A percentile compares a stretch with the other conserved stretches of the same genome.
phyloP scores from a whole-genome alignment of 2,888 invertebrate species.

The Pterostichus niger region DNA sequence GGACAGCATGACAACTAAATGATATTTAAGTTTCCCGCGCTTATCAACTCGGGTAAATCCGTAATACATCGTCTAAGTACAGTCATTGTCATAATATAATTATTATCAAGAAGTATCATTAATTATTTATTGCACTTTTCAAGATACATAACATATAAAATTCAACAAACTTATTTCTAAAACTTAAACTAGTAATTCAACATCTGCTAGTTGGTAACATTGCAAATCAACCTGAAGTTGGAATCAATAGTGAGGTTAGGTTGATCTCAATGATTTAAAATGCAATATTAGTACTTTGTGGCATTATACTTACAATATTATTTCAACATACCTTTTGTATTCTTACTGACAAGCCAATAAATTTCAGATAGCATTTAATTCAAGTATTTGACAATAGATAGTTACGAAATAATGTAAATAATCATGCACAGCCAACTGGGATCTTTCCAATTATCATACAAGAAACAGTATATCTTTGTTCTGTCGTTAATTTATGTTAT shows the following conservation, averaged over 20 bases:
- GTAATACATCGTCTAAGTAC: slow-evolving; percentile 44
- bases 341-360: neutral
- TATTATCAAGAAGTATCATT: slow-evolving; percentile 11
- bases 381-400: neutral
- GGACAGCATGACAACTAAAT: slow-evolving; percentile 31
- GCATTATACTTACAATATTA: slow-evolving; percentile 60
- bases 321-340: slow-evolving; percentile 47
- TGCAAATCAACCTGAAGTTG: slow-evolving; percentile 10
- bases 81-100: slow-evolving; percentile 58
- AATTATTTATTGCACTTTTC: slow-evolving; percentile 57
- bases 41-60: slow-evolving; percentile 32
- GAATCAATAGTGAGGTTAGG: neutral
- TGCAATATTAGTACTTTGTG: slow-evolving; percentile 51
- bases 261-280: neutral
- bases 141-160: slow-evolving; percentile 64
- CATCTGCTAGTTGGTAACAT: slow-evolving; percentile 28
- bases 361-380: neutral
- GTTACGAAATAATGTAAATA: slow-evolving; percentile 15
- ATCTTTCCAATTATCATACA: slow-evolving; percentile 13
- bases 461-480: slow-evolving; percentile 15
- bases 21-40: slow-evolving; percentile 26
- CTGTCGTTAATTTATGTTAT: slow-evolving; percentile 7
- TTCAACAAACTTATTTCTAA: slow-evolving; percentile 29
- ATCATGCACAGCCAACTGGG: slow-evolving; percentile 25
- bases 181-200: slow-evolving; percentile 14